These are phyloP conservation scores for Ammodramus savannarum DNA, from an alignment of 2,113 vertebrate species.

Conservation along the genomic window DNA sequence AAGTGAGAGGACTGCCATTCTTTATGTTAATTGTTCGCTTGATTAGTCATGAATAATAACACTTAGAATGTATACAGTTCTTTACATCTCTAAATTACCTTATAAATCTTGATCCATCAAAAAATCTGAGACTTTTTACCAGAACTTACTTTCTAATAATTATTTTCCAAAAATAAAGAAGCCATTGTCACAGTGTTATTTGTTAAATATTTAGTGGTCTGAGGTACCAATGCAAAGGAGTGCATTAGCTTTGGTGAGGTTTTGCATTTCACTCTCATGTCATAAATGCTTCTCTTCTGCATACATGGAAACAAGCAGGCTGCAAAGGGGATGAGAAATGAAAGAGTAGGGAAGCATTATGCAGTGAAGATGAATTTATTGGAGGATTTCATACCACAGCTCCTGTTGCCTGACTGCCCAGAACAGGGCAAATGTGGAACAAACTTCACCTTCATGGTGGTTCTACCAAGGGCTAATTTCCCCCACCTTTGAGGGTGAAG, in stretches of 20 bases:
- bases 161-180: background rate
- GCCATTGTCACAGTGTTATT: background rate
- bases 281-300: background rate
- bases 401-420: background rate
- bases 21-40: background rate
- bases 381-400: background rate
- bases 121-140: background rate
- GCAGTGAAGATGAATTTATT: background rate
- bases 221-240: background rate
- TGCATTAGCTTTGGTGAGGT: background rate
- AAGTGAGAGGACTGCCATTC: conserved; percentile 8
- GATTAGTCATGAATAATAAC: conserved; percentile 41
- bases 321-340: background rate
- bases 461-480: background rate
- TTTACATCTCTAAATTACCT: background rate
- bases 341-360: background rate
- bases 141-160: background rate
- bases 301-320: background rate
- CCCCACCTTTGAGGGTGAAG: background rate
- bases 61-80: background rate
- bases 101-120: background rate
- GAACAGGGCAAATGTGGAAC: background rate
- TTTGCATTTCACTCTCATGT: background rate
- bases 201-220: background rate
- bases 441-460: background rate